Base-by-base conservation (phyloP, 2,888 invertebrate species). In the Ctenicera cuprea region DNA sequence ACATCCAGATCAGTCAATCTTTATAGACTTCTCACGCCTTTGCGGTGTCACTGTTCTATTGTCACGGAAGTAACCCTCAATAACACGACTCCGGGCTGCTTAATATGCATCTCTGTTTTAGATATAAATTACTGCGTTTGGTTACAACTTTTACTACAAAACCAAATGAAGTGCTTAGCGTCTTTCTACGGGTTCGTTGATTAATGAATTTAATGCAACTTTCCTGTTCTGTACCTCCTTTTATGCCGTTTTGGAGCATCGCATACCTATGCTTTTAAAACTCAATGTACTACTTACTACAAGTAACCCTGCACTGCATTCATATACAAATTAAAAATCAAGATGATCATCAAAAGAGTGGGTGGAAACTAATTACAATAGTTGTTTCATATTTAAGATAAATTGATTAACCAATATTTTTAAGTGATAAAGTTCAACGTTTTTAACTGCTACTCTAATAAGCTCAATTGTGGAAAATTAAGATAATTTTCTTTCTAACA, bases 21-120 rank as follows among this genome's bases (percentile, higher is more conserved):
- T 75, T 75, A 75, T 75, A 45, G 75, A 64, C 75, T 75, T 72
- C 75, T 75, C 72, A 75, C 75, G 72, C 72, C 75, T 75, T 64
- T 61, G 45, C 63, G 61, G 59, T 74, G 74, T 74, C 74, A 71
- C 67, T 57, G 38, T 67, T 70, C 52, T 61, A 67, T 71, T 74
- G 71, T 74, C 74, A 71, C 74, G 74, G 74, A 74, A 74, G 71
- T 71, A 71, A 66, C 63, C 66, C 65, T 38, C 43, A 66, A 65
- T 65, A 73, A 69, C 69, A 73, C 73, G 73, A 69, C 50, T 71
- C 43, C 33, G 43, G 30, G 38, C 52, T 74, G 59, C 38, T 71
- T 62, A 69, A 48, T 66, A 71, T 71, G 71, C 61, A 66, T 64
- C 45, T 50, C 41, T 54, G 63, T 54, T 43, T 45, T 43, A 45